A percentile compares a stretch with the other conserved stretches of the same genome.
Evolutionary conservation across 1,140 invertebrate genomes (phyloP).

Genomic region (Ceratina calcarata): DNA sequence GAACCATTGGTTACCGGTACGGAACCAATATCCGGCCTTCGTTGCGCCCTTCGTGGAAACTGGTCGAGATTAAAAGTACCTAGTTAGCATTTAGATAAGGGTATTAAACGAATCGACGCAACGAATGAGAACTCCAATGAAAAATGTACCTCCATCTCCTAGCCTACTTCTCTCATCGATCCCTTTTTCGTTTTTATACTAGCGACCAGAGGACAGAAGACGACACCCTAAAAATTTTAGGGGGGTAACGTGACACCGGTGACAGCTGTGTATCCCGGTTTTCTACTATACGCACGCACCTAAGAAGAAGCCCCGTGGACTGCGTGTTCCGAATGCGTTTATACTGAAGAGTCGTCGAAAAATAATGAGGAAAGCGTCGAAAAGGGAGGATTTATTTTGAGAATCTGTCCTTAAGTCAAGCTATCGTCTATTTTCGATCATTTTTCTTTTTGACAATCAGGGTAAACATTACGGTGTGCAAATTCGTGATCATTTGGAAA

Average conservation of each 20-base stretch:
- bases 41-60: conserved; percentile 34
- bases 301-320: background rate
- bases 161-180: background rate
- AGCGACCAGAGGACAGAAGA: background rate
- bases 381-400: background rate
- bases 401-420: too few relatives aligned
- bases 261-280: conserved; percentile 60
- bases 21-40: conserved; percentile 45
- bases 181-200: background rate
- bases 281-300: background rate
- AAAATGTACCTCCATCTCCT: background rate
- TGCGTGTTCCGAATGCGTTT: too few relatives aligned
- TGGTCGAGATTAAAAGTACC: conserved; percentile 52
- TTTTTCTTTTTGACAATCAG: background rate
- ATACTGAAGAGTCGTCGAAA: too few relatives aligned
- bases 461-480: too few relatives aligned
- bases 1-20: conserved; percentile 45
- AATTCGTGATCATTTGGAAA: too few relatives aligned
- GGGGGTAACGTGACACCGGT: conserved; percentile 59
- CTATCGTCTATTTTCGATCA: too few relatives aligned
- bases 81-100: conserved; percentile 68
- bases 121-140: background rate
- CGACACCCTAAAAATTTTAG: conserved; percentile 52
- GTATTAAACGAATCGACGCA: conserved; percentile 47
- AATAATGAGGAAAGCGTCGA: background rate